Percentiles rank a stretch among this genome's conserved stretches.
Evolutionary conservation across 2,113 vertebrate genomes (phyloP).

Genomic region (Pituophis catenifer): DNA sequence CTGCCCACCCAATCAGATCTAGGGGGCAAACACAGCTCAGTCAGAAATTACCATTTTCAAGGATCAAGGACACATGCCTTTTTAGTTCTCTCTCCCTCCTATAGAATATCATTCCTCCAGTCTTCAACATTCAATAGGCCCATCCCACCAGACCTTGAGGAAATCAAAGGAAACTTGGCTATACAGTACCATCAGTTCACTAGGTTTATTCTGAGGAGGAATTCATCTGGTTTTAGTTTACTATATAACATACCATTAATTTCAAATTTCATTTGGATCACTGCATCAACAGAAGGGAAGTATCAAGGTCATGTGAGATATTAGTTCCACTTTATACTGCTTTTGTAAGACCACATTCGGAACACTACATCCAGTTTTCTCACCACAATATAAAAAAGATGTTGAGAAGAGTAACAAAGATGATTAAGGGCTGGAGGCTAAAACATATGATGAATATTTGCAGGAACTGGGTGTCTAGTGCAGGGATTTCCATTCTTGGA

Average conservation of each 20-base stretch:
- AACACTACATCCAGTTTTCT: no score
- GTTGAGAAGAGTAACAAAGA: not conserved
- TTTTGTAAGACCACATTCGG: not conserved
- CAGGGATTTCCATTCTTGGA: not conserved
- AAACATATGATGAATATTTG: not conserved
- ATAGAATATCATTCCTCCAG: not conserved
- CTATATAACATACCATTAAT: not conserved
- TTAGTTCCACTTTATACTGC: not conserved
- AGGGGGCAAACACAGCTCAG: not conserved
- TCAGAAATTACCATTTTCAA: not conserved
- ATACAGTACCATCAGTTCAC: not conserved
- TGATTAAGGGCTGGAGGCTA: not conserved
- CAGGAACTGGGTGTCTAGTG: not conserved
- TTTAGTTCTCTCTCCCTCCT: not conserved
- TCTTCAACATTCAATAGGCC: not conserved
- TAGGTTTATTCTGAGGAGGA: not conserved
- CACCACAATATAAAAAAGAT: not conserved
- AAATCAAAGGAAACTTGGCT: not conserved
- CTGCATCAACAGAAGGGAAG: not conserved
- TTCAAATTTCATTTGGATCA: not conserved
- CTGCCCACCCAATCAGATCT: not conserved
- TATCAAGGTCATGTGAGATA: not conserved
- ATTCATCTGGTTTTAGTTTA: not conserved
- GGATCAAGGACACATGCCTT: not conserved
- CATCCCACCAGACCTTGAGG: not conserved